A percentile compares a stretch with the other conserved stretches of the same genome.
phyloP scores from a whole-genome alignment of 1,140 invertebrate genomes.

The Drosophila ananassae region DNA sequence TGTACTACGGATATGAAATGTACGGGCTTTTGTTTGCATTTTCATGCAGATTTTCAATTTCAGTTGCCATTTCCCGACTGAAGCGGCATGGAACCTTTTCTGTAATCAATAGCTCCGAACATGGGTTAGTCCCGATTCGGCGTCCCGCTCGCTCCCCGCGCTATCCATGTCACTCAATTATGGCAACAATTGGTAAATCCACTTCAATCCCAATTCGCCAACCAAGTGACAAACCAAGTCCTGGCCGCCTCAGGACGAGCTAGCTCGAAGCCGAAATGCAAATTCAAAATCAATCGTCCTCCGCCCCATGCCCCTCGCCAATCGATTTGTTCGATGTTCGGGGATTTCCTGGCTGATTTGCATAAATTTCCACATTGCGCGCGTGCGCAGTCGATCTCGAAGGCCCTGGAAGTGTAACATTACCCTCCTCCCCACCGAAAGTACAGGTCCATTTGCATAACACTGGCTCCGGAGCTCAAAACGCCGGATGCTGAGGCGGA shows the following conservation, averaged over 20 bases:
- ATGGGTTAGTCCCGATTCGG: slow-evolving; percentile 2
- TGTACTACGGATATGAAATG: slow-evolving; percentile 32
- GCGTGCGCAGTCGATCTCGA: slow-evolving; percentile 57
- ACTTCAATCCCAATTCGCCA: slow-evolving; percentile 67
- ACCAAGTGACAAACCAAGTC: slow-evolving; percentile 58
- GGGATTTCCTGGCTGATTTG: slow-evolving; percentile 58
- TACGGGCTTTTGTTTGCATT: slow-evolving; percentile 73
- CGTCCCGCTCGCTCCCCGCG: slow-evolving; percentile 20
- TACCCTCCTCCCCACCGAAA: slow-evolving; percentile 35
- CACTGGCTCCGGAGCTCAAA: slow-evolving; percentile 57
- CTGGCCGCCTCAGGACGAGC: slow-evolving; percentile 29
- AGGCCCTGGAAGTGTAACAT: slow-evolving; percentile 21
- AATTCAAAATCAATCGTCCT: slow-evolving; percentile 54
- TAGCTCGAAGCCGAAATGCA: slow-evolving; percentile 9
- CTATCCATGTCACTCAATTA: slow-evolving; percentile 81
- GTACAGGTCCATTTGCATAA: slow-evolving; percentile 82
- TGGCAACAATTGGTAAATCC: slow-evolving; percentile 79
- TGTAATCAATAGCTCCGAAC: slow-evolving; percentile 70
- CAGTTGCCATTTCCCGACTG: slow-evolving; percentile 51
- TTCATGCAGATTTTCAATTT: slow-evolving; percentile 73
- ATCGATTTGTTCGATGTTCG: slow-evolving; percentile 62
- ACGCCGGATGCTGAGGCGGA: slow-evolving; percentile 31
- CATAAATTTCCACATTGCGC: slow-evolving; percentile 68
- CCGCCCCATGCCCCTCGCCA: slow-evolving; percentile 27
- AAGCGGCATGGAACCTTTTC: slow-evolving; percentile 64